phyloP scores from a whole-genome alignment of 23 tunicate genomes.

The Halocynthia roretzi region DNA sequence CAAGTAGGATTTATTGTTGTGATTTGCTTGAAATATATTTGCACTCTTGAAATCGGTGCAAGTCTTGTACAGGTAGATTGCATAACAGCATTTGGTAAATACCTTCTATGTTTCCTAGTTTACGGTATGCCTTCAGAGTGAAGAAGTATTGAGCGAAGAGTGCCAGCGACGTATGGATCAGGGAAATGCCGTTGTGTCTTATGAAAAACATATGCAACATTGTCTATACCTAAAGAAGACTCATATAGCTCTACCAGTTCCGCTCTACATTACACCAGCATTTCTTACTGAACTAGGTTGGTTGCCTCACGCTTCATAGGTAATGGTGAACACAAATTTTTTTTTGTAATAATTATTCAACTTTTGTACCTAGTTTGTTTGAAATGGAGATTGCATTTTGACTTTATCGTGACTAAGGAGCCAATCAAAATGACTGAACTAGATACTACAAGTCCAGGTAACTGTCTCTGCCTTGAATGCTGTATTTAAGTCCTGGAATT shows the following conservation, averaged over 20 bases:
- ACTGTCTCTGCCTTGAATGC: background rate
- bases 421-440: constrained; percentile 44
- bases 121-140: constrained; percentile 86
- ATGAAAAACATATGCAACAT: constrained; percentile 67
- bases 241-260: constrained; percentile 81
- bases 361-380: constrained; percentile 42
- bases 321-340: background rate
- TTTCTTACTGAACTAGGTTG: constrained; percentile 85
- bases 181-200: constrained; percentile 65
- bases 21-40: background rate
- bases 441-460: constrained; percentile 15
- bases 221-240: constrained; percentile 72
- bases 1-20: constrained; percentile 31
- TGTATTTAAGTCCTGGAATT: too few species aligned
- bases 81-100: background rate
- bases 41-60: too few species aligned
- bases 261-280: constrained; percentile 73
- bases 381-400: constrained; percentile 93
- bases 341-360: background rate
- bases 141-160: constrained; percentile 85
- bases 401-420: constrained; percentile 67
- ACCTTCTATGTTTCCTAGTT: constrained; percentile 33
- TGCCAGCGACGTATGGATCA: constrained; percentile 49
- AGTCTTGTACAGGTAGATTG: too few species aligned
- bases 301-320: background rate